Evolutionary conservation across 2,113 vertebrate species (phyloP).

Genomic region (Aythya baeri): DNA sequence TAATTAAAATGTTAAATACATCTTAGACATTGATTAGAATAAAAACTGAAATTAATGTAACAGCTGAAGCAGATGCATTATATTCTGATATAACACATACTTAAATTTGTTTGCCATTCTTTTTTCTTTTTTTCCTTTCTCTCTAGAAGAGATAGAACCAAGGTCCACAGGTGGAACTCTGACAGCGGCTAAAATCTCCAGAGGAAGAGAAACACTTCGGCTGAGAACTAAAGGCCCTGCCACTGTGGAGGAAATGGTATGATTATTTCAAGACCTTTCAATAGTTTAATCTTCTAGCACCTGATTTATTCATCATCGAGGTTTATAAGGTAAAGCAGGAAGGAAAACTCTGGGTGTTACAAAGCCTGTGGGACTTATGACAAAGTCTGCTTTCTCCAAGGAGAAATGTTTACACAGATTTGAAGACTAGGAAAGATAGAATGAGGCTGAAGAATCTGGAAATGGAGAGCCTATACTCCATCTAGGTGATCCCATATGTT

Average conservation of each 20-base stretch:
- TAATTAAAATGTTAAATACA: not conserved
- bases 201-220: constrained; percentile 87
- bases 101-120: not conserved
- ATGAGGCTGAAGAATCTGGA: not conserved
- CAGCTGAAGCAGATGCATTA: not conserved
- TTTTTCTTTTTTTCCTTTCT: constrained; percentile 24
- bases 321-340: not conserved
- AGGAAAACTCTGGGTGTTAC: not conserved
- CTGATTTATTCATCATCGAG: not conserved
- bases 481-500: not conserved
- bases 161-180: constrained; percentile 82
- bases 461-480: not conserved
- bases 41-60: not conserved
- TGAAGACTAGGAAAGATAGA: not conserved
- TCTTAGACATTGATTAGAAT: not conserved
- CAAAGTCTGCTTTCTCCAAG: not conserved
- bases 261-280: not conserved
- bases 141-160: constrained; percentile 89
- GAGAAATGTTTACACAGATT: not conserved
- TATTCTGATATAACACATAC: not conserved
- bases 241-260: constrained; percentile 90
- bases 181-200: constrained; percentile 80
- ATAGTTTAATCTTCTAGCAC: not conserved
- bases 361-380: not conserved
- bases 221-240: constrained; percentile 91